Conservation (phyloP, 2,888 invertebrate species). For the Capitulum mitella region DNA sequence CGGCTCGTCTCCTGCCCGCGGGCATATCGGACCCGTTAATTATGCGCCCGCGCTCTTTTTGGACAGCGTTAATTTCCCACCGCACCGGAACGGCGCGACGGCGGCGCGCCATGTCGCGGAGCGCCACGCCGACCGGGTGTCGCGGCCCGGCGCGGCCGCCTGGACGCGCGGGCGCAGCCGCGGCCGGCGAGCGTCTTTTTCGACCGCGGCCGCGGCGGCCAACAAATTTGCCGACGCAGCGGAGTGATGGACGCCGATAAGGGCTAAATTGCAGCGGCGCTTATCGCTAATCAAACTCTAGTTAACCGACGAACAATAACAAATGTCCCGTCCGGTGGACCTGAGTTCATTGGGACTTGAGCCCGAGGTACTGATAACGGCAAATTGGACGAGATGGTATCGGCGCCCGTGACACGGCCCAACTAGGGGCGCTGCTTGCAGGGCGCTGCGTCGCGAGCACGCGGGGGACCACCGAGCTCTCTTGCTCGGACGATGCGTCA, state of each 20-base stretch:
- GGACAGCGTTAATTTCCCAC: conserved; percentile 9
- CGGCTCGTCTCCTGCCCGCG: not conserved
- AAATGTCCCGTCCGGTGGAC: conserved; percentile 4
- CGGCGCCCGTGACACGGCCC: not conserved
- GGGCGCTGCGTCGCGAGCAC: no score
- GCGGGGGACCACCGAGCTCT: no score
- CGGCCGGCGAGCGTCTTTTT: not conserved
- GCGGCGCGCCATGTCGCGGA: no score
- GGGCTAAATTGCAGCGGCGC: conserved; percentile 18
- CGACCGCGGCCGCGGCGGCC: not conserved
- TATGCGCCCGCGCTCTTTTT: not conserved
- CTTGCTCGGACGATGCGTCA: no score
- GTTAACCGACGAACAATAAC: conserved; percentile 24
- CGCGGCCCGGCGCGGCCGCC: not conserved
- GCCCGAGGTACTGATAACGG: conserved; percentile 12
- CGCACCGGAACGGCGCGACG: not conserved
- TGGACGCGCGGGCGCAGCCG: not conserved
- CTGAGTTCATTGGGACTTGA: conserved; percentile 22
- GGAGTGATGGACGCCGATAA: conserved; percentile 11
- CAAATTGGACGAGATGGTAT: conserved; percentile 23
- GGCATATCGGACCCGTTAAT: not conserved
- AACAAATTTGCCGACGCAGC: not conserved
- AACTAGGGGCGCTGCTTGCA: not conserved
- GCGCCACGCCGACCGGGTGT: no score
- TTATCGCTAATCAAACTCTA: conserved; percentile 24